Percentiles rank a stretch among this genome's conserved stretches.
Evolutionary conservation across 2,113 vertebrate genomes (phyloP).

Genomic region (Dipodomys spectabilis): DNA sequence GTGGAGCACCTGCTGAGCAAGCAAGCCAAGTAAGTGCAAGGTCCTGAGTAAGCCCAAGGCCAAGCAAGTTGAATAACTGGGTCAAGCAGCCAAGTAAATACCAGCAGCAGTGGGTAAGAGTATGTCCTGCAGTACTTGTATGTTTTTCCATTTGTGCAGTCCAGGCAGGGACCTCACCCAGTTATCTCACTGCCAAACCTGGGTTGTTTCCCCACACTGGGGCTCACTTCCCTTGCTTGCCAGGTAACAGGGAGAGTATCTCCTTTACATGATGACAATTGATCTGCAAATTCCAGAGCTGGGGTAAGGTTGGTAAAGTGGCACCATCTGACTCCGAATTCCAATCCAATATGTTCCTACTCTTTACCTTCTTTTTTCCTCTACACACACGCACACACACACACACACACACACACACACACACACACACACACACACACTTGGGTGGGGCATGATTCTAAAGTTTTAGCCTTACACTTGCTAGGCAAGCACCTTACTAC

Average conservation of each 20-base stretch:
- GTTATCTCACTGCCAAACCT: neutral
- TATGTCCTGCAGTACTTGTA: neutral
- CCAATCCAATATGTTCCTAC: neutral
- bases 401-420: no score
- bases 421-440: no score
- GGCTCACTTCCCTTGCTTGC: neutral
- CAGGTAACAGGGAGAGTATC: neutral
- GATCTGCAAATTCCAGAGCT: neutral
- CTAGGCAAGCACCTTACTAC: no score
- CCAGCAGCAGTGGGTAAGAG: neutral
- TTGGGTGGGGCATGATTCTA: no score
- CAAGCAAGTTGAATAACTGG: neutral
- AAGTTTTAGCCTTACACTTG: no score
- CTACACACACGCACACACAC: no score
- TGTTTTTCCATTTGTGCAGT: neutral
- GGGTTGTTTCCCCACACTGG: neutral
- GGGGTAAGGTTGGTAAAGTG: neutral
- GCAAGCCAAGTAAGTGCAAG: no score
- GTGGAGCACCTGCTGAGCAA: no score
- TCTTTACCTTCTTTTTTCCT: neutral
- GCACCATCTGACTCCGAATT: neutral
- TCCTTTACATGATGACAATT: neutral
- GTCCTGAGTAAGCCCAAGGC: neutral
- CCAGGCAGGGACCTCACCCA: neutral
- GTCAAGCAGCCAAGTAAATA: neutral